Evolutionary conservation across 2,888 invertebrate species (phyloP), one percentile per base, ranked within the genome.

Genomic region (Hecatera dysodea): DNA sequence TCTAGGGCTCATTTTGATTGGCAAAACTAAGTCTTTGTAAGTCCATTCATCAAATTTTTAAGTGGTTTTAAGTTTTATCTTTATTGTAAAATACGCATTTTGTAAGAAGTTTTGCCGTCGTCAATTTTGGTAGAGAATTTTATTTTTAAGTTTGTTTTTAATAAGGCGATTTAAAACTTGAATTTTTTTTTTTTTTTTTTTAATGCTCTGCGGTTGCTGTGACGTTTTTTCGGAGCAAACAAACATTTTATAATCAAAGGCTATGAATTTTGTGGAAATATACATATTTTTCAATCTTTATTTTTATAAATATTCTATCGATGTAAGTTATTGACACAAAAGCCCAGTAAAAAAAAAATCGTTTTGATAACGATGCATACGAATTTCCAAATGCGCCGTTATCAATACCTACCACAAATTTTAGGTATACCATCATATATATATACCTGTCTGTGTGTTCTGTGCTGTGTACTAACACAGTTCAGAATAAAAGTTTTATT

Each of bases 21-120:
- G 24, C 53, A 63, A 70, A n/a, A 62, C 64, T 66, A 67, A 80
- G 56, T 52, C 56, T 72, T 66, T 69, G 11, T 24, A 63, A 64
- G 56, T 59, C 52, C n/a, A 39, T 59, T 67, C 63, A 79, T 65
- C 22, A 63, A 67, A 44, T 67, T 78, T 57, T 50, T n/a, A 67
- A 76, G 52, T 60, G 62, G 48, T 73, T 67, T 64, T 39, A 62
- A 46, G 36, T 60, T 69, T 71, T 68, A n/a, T n/a, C n/a, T n/a
- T 29, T 60, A 36, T 60, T 42, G 59, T 29, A 2, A 17, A 50
- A 48, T 68, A 66, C 63, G 22, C 57, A 15, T 53, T 61, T 62
- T 59, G 12, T 22, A 42, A 27, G 0, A 64, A 33, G 3, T 56
- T 64, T 2, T 60, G 48, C 15, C 27, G 56, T 65, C 50, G 36